A percentile compares a stretch with the other conserved stretches of the same genome.
These are phyloP conservation scores for Melanotaenia pygmaea DNA, from an alignment of 2,797 vertebrate genomes.

Conservation along the genomic window DNA sequence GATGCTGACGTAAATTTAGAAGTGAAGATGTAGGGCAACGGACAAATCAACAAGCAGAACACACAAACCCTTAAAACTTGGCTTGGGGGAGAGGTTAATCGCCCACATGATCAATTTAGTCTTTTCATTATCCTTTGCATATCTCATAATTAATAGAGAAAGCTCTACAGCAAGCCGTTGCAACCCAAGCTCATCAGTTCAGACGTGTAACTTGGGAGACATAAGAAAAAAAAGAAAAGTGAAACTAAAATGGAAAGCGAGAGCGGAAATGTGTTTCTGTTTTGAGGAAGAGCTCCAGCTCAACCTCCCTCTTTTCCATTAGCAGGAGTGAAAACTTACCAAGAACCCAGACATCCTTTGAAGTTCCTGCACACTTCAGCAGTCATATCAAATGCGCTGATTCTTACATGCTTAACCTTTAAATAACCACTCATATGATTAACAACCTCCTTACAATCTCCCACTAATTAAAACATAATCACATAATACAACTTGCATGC, in stretches of 20 bases:
- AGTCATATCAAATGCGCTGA: constrained; percentile 39
- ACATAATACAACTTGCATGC: constrained; percentile 27
- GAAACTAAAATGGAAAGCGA: constrained; percentile 12
- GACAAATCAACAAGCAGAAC: constrained; percentile 13
- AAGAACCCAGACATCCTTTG: constrained; percentile 54
- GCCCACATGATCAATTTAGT: constrained; percentile 67
- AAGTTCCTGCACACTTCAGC: constrained; percentile 58
- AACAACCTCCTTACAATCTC: constrained; percentile 44
- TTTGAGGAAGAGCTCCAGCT: constrained; percentile 19
- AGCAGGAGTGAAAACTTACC: constrained; percentile 55
- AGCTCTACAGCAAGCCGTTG: constrained; percentile 37
- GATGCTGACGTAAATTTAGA: constrained; percentile 37
- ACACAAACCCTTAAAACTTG: constrained; percentile 13
- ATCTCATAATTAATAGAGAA: constrained; percentile 63
- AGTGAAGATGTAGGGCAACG: constrained; percentile 5
- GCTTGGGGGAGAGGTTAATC: constrained; percentile 69
- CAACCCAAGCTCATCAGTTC: constrained; percentile 30
- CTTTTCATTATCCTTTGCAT: constrained; percentile 62
- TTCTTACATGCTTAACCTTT: constrained; percentile 73
- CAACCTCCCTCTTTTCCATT: constrained; percentile 51
- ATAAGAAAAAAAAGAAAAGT: constrained; percentile 12
- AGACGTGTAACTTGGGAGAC: constrained; percentile 12
- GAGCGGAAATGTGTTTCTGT: constrained; percentile 21
- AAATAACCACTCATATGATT: constrained; percentile 48
- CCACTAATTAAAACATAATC: constrained; percentile 55